Base-by-base conservation (phyloP, 2,113 vertebrate genomes). In the Nipponia nippon region DNA sequence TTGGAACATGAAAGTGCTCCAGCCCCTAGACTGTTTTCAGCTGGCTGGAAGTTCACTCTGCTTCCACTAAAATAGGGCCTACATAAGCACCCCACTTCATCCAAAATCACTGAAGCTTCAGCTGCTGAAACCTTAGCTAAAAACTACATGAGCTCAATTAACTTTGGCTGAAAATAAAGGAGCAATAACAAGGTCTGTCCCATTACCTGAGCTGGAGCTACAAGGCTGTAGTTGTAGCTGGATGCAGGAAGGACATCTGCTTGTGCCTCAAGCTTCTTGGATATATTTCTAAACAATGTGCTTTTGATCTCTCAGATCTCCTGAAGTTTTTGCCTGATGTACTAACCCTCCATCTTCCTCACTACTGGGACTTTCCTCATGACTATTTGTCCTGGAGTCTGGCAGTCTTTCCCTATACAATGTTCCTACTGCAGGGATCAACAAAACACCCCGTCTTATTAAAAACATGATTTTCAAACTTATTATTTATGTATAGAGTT, bases 401-500 rank as follows among this genome's bases (percentile, higher is more conserved):
- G 83, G 59, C 82, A 86, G 32, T 86, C 46, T 97, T 50, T 77
- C 88, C 85, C 59, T n/a, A 56, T 92, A 65, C 65, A 89, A 19
- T 32, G 30, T 59, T 87, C 83, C 72, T 96, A 87, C 86, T 72
- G 30, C 80, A 72, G 46, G 46, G 55, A 95, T 89, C 89, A 78
- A 87, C 72, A 96, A 90, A 97, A 79, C 42, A 92, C 83, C 42
- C 53, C n/a, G 18, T 67, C 90, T 93, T 93, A 88, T 87, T 95
- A 91, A 88, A 95, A 97, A 38, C 16, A 75, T 73, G 56, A 80
- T 92, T 93, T 91, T 89, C 50, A 78, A 83, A 93, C 80, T 83
- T 93, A 78, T 87, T 94, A 83, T 92, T 96, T 95, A 89, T 87
- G 38, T 91, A 86, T 59, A 83, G 71, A 88, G 32, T 91, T 90